These are phyloP conservation scores for Lagria hirta DNA, from an alignment of 2,888 invertebrate genomes.

Conservation along the genomic window DNA sequence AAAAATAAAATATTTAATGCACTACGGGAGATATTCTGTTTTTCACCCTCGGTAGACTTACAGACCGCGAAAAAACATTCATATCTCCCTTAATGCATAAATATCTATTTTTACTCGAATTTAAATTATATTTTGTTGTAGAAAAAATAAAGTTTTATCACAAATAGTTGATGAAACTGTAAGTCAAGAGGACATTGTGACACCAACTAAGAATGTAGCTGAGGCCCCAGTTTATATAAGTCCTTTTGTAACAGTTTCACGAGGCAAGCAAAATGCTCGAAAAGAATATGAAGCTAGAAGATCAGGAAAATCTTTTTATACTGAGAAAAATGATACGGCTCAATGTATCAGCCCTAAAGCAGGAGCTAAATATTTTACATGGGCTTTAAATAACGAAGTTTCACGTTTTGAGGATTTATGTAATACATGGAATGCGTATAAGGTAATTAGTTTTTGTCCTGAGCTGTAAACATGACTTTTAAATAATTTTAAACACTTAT, in stretches of 20 bases:
- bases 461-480: not conserved
- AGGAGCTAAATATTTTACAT: slow-evolving; percentile 53
- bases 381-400: slow-evolving; percentile 57
- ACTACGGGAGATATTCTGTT: too few relatives aligned
- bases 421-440: slow-evolving; percentile 59
- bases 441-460: slow-evolving; percentile 38
- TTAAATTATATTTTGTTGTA: too few relatives aligned
- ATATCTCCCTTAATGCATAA: too few relatives aligned
- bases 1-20: too few relatives aligned
- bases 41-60: too few relatives aligned
- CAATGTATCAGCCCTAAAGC: slow-evolving; percentile 40
- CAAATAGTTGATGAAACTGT: slow-evolving; percentile 1
- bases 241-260: slow-evolving; percentile 61
- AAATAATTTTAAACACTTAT: not conserved
- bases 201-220: slow-evolving; percentile 43
- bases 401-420: slow-evolving; percentile 58
- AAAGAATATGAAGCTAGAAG: slow-evolving; percentile 55
- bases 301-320: slow-evolving; percentile 33
- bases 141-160: not conserved
- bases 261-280: slow-evolving; percentile 63
- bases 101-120: too few relatives aligned
- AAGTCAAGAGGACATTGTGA: slow-evolving; percentile 2
- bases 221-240: slow-evolving; percentile 57
- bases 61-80: too few relatives aligned
- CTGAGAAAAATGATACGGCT: slow-evolving; percentile 6